Base-by-base conservation (phyloP, 1,140 invertebrate genomes). In the Ctenoplectra terminalis region DNA sequence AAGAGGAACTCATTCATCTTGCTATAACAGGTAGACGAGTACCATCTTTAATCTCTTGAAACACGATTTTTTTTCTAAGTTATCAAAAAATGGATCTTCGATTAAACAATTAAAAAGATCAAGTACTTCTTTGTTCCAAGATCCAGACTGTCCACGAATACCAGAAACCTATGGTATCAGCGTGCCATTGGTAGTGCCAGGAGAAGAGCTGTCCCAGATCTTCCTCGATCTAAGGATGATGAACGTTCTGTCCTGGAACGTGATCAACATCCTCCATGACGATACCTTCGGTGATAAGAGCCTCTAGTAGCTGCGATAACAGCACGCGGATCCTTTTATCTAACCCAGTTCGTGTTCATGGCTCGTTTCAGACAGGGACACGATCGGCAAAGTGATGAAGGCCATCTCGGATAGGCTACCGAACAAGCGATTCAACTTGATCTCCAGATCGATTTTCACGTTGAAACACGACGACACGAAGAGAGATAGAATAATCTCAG, bases 121-220 rank as follows among this genome's bases (percentile, higher is more conserved):
- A 52, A n/a, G n/a, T n/a, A 40, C 17, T 58, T 11, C 11, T 48
- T 71, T 46, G 17, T 69, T 95, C 75, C 93, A 95, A 85, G 96
- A 96, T 82, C 92, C 95, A 0, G 96, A 97, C 84, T 98, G 97
- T 91, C 96, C 96, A 0, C 93, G 97, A 64, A 90, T 97, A 74
- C 96, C 96, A 1, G 83, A 92, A 1, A 90, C 94, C 34, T 93
- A 95, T 7, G 96, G 96, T 2, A 92, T 97, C n/a, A 96, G 96
- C 54, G 94, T 97, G 40, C 97, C 97, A 0, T 91, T 96, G 66
- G 91, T 96, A 6, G 91, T 93, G 1, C 91, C 93, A 5, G 96
- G 96, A 4, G 94, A 96, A 63, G 97, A 97, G 92, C 89, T 97
- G 54, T 95, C 97, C 0, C 97, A 97, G 93, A 92, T 97, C 8